phyloP scores from a whole-genome alignment of 1,140 invertebrate genomes.

The Drosophila sproati region DNA sequence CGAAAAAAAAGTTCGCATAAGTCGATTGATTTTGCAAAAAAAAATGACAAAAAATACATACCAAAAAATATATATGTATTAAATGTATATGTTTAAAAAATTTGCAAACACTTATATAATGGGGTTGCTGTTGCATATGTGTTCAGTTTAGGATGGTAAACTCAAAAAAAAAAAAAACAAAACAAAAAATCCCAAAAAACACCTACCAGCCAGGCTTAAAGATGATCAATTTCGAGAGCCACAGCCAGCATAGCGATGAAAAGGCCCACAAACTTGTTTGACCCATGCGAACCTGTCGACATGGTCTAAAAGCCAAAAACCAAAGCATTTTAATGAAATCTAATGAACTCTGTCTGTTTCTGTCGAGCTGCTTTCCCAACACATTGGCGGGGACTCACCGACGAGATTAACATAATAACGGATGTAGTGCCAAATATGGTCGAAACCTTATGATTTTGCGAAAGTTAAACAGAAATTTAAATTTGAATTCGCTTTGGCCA shows the following conservation, averaged over 20 bases:
- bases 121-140: background rate
- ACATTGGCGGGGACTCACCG: slow-evolving; percentile 56
- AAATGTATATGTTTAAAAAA: slow-evolving; percentile 29
- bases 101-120: slow-evolving; percentile 15
- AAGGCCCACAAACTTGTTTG: slow-evolving; percentile 8
- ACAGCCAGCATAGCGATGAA: background rate
- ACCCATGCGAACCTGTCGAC: slow-evolving; percentile 36
- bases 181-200: background rate
- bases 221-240: slow-evolving; percentile 7
- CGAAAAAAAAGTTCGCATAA: slow-evolving; percentile 25
- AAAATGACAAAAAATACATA: slow-evolving; percentile 1
- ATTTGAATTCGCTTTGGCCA: slow-evolving; percentile 27
- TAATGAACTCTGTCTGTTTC: slow-evolving; percentile 45
- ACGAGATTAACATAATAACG: slow-evolving; percentile 63
- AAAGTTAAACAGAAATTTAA: slow-evolving; percentile 4
- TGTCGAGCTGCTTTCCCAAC: slow-evolving; percentile 11
- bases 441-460: background rate
- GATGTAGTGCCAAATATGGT: slow-evolving; percentile 6
- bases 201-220: slow-evolving; percentile 4
- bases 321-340: slow-evolving; percentile 44
- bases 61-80: background rate
- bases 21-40: slow-evolving; percentile 27
- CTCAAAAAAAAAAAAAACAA: background rate
- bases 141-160: background rate
- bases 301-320: slow-evolving; percentile 10